phyloP scores from a whole-genome alignment of 2,797 vertebrate genomes.

The Melanotaenia pygmaea region DNA sequence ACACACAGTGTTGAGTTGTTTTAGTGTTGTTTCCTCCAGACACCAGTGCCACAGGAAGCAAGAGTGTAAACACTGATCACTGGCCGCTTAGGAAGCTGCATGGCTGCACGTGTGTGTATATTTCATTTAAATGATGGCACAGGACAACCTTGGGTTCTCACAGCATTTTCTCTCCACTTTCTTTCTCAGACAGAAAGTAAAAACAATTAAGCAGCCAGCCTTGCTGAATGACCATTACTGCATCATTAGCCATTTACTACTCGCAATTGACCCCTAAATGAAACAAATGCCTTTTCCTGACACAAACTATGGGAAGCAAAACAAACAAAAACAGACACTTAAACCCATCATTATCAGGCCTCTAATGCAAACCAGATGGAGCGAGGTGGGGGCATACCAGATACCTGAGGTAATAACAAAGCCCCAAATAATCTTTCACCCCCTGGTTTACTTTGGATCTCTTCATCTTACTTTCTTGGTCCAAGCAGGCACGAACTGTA shows the following conservation, averaged over 20 bases:
- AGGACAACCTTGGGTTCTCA: slow-evolving; percentile 14
- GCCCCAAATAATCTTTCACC: slow-evolving; percentile 74
- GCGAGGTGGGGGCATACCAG: slow-evolving; percentile 86
- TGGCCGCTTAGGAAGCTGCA: slow-evolving; percentile 9
- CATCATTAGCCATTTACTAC: slow-evolving; percentile 72
- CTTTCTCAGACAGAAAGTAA: slow-evolving; percentile 66
- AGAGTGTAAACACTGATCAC: slow-evolving; percentile 7
- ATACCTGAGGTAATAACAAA: slow-evolving; percentile 90
- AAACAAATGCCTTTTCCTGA: slow-evolving; percentile 86
- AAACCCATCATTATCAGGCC: slow-evolving; percentile 87
- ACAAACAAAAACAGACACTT: slow-evolving; percentile 87
- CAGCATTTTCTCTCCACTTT: slow-evolving; percentile 28
- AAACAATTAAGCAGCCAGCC: slow-evolving; percentile 49
- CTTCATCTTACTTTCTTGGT: slow-evolving; percentile 49
- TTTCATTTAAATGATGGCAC: slow-evolving; percentile 18
- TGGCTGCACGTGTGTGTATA: slow-evolving; percentile 9
- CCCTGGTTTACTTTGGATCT: slow-evolving; percentile 48
- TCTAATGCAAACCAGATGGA: slow-evolving; percentile 93
- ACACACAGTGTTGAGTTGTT: not conserved
- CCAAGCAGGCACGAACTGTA: slow-evolving; percentile 17
- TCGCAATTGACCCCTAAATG: slow-evolving; percentile 82
- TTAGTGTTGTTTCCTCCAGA: not conserved
- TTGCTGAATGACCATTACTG: slow-evolving; percentile 61
- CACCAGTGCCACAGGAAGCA: not conserved
- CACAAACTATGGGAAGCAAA: slow-evolving; percentile 83